Conservation (phyloP, 2,888 invertebrate species). For the Drosophila kanekoi region DNA sequence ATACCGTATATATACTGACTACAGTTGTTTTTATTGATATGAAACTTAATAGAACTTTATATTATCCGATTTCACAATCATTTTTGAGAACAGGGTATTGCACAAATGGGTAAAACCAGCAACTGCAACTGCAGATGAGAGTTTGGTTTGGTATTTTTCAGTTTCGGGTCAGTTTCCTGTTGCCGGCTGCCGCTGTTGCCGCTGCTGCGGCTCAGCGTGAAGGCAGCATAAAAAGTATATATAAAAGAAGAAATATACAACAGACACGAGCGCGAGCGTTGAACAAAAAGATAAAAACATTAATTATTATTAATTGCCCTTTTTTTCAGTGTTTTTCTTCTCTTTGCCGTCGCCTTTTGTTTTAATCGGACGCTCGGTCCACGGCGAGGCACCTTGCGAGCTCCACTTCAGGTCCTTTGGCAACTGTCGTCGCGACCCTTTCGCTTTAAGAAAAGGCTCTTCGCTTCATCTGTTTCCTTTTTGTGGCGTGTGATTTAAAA, state of each 20-base stretch:
- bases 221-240: conserved; percentile 18
- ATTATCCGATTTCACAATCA: background rate
- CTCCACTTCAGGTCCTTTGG: conserved; percentile 55
- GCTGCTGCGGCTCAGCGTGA: conserved; percentile 33
- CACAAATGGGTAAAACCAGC: background rate
- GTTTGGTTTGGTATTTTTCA: conserved; percentile 40
- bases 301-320: conserved; percentile 84
- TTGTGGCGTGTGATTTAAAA: conserved; percentile 52
- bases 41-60: background rate
- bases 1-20: background rate
- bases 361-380: conserved; percentile 34
- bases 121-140: conserved; percentile 36
- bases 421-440: conserved; percentile 70
- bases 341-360: conserved; percentile 46
- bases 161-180: conserved; percentile 72
- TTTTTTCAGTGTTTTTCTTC: conserved; percentile 51
- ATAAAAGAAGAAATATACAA: conserved; percentile 34
- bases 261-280: conserved; percentile 31
- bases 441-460: conserved; percentile 53
- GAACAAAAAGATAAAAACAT: conserved; percentile 82
- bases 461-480: conserved; percentile 42
- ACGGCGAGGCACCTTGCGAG: conserved; percentile 34
- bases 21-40: background rate
- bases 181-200: conserved; percentile 23
- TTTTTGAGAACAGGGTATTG: conserved; percentile 40